These are phyloP conservation scores for Chamaetylas fuelleborni DNA, from an alignment of 2,113 vertebrate species.

Conservation along the genomic window DNA sequence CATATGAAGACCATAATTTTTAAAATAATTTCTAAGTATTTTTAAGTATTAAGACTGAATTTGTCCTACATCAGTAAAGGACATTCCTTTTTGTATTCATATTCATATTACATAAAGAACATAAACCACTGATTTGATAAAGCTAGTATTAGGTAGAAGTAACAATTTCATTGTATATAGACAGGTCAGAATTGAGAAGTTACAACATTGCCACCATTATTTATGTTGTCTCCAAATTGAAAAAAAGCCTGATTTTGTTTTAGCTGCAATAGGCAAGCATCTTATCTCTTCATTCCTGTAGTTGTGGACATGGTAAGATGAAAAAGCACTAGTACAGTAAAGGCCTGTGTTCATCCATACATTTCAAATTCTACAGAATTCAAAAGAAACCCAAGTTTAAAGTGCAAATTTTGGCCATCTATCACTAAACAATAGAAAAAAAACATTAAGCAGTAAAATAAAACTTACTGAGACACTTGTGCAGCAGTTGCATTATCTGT, in stretches of 20 bases:
- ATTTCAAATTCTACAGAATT: not conserved
- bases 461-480: conserved; percentile 80
- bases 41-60: not conserved
- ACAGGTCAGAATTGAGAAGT: not conserved
- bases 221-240: not conserved
- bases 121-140: not conserved
- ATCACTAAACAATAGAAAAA: not conserved
- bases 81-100: not conserved
- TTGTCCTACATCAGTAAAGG: not conserved
- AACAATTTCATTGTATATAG: not conserved
- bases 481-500: conserved; percentile 71
- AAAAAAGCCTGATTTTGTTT: not conserved
- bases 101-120: not conserved
- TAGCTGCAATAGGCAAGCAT: not conserved
- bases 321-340: not conserved
- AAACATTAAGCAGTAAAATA: conserved; percentile 1
- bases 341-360: not conserved
- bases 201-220: not conserved
- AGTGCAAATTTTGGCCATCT: not conserved
- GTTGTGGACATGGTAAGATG: not conserved
- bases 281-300: not conserved
- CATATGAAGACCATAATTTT: not conserved
- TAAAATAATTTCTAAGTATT: not conserved
- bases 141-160: not conserved
- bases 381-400: not conserved